These are phyloP conservation scores for Ariolimax columbianus DNA, from an alignment of 2,888 invertebrate species.

Conservation along the genomic window DNA sequence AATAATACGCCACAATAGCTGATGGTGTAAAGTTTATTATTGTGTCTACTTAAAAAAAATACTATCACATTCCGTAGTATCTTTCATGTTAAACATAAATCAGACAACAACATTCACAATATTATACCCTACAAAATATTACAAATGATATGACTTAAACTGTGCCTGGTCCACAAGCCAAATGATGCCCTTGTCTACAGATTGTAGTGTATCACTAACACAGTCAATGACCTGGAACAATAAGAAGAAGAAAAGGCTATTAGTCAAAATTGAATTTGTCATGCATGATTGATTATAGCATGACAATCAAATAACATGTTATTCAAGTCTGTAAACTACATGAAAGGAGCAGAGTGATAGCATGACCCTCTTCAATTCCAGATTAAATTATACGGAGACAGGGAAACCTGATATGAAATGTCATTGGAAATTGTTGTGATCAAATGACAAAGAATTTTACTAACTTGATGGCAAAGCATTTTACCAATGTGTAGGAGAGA, in stretches of 20 bases:
- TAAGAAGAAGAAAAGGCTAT: neutral
- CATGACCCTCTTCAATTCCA: too few relatives aligned
- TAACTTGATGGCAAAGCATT: too few relatives aligned
- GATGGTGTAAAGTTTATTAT: too few relatives aligned
- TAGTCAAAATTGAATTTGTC: neutral
- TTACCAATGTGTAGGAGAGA: too few relatives aligned
- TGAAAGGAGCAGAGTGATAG: too few relatives aligned
- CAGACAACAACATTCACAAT: neutral
- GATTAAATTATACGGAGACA: too few relatives aligned
- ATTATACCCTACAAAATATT: neutral
- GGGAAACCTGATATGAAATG: too few relatives aligned
- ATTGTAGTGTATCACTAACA: conserved; percentile 65
- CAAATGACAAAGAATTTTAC: too few relatives aligned
- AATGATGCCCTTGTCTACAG: conserved; percentile 66
- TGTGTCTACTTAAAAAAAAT: neutral
- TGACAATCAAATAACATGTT: too few relatives aligned
- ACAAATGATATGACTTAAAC: neutral
- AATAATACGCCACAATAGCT: too few relatives aligned
- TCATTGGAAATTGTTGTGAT: too few relatives aligned
- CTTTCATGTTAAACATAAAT: neutral
- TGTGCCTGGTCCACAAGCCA: conserved; percentile 69
- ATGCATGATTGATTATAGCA: neutral
- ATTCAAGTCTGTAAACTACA: too few relatives aligned
- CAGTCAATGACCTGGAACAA: conserved; percentile 69
- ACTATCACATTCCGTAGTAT: neutral